phyloP scores from a whole-genome alignment of 2,888 invertebrate genomes.

The Dynastes hyllus region DNA sequence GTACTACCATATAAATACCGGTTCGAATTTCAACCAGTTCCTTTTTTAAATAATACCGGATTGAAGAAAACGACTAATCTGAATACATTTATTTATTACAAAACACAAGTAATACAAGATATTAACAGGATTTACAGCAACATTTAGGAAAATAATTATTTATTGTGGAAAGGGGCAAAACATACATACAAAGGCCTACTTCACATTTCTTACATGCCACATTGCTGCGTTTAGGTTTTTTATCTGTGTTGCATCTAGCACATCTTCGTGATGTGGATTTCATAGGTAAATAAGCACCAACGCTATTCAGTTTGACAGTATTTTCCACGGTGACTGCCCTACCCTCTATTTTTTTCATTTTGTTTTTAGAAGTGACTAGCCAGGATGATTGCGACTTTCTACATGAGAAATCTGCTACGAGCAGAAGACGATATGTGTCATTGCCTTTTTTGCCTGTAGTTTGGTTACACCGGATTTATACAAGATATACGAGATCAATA shows the following conservation, averaged over 20 bases:
- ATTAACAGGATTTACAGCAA: too few species aligned
- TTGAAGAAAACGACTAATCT: too few species aligned
- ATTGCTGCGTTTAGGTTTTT: slow-evolving; percentile 26
- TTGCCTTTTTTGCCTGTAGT: slow-evolving; percentile 2
- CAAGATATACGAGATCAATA: slow-evolving; percentile 58
- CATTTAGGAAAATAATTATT: too few species aligned
- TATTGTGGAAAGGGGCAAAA: too few species aligned
- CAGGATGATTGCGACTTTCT: not conserved
- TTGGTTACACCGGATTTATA: slow-evolving; percentile 11
- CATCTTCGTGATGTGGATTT: slow-evolving; percentile 48
- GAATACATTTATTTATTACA: too few species aligned
- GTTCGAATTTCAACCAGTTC: too few species aligned
- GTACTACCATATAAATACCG: too few species aligned
- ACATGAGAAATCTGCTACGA: not conserved
- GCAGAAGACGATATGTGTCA: slow-evolving; percentile 33
- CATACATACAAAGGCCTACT: too few species aligned
- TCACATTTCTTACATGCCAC: too few species aligned
- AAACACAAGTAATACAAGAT: too few species aligned
- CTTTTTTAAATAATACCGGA: too few species aligned
- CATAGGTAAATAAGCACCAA: slow-evolving; percentile 47
- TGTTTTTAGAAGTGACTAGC: slow-evolving; percentile 29
- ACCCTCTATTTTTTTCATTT: slow-evolving; percentile 32
- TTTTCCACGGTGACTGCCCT: slow-evolving; percentile 36
- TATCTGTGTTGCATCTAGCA: slow-evolving; percentile 51
- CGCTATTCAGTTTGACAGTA: slow-evolving; percentile 40